These are phyloP conservation scores for Machimus atricapillus DNA, from an alignment of 2,888 invertebrate genomes.

Conservation along the genomic window DNA sequence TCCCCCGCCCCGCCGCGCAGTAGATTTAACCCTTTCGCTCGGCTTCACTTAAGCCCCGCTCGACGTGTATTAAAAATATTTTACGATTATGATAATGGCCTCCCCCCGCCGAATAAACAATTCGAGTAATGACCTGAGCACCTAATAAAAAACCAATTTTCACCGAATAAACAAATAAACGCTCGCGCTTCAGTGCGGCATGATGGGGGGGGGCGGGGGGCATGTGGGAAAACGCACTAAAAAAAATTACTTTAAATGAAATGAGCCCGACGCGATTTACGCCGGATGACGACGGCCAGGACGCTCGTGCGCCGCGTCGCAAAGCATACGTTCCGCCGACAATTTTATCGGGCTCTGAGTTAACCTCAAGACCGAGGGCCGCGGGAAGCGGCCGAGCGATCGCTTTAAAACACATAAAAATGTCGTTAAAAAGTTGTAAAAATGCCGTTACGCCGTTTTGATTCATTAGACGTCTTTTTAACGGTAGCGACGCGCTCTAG, in stretches of 20 bases:
- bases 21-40: slow-evolving; percentile 37
- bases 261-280: slow-evolving; percentile 6
- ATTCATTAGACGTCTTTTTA: neutral
- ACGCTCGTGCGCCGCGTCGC: neutral
- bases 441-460: neutral
- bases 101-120: slow-evolving; percentile 40
- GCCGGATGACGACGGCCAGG: neutral
- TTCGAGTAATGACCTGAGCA: slow-evolving; percentile 46
- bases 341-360: slow-evolving; percentile 17
- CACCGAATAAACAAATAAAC: slow-evolving; percentile 44
- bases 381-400: slow-evolving; percentile 7
- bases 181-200: neutral
- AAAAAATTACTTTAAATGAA: slow-evolving; percentile 22
- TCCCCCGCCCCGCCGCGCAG: neutral
- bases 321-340: neutral
- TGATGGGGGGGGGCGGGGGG: neutral
- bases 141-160: slow-evolving; percentile 49
- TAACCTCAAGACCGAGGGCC: neutral
- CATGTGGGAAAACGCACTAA: neutral
- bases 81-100: slow-evolving; percentile 44
- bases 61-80: slow-evolving; percentile 43
- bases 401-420: slow-evolving; percentile 45
- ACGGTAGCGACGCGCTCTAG: neutral
- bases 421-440: slow-evolving; percentile 46
- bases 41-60: slow-evolving; percentile 39